A percentile compares a stretch with the other conserved stretches of the same genome.
Conservation (phyloP, 1,140 invertebrate genomes). For the Drosophila ironensis region DNA sequence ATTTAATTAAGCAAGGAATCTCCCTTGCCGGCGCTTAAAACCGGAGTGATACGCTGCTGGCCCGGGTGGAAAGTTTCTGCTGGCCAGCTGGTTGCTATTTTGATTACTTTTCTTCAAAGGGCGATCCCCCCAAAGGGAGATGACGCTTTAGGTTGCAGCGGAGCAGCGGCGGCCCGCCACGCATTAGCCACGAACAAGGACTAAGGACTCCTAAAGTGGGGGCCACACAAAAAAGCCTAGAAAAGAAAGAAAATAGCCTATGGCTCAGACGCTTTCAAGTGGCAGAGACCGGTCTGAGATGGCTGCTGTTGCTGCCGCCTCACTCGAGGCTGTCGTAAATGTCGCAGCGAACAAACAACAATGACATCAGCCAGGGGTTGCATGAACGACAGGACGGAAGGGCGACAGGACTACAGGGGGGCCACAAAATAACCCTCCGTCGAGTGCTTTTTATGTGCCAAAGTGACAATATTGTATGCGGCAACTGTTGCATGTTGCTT, state of each 20-base stretch:
- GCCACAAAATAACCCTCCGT: constrained; percentile 36
- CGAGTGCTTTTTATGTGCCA: constrained; percentile 74
- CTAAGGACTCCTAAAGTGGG: constrained; percentile 33
- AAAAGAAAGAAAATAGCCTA: constrained; percentile 41
- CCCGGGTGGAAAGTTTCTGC: too few relatives aligned
- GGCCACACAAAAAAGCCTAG: constrained; percentile 26
- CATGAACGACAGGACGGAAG: background rate
- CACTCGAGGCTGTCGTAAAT: constrained; percentile 76
- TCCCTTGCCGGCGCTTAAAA: background rate
- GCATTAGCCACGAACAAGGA: constrained; percentile 31
- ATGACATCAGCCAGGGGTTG: constrained; percentile 23
- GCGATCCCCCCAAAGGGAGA: background rate
- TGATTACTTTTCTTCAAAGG: background rate
- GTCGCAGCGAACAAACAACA: constrained; percentile 63
- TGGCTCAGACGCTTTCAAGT: constrained; percentile 74
- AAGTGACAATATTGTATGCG: constrained; percentile 72
- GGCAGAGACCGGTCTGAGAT: constrained; percentile 57
- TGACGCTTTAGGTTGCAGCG: constrained; percentile 1
- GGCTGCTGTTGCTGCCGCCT: constrained; percentile 59
- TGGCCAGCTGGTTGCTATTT: too few relatives aligned
- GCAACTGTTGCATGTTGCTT: constrained; percentile 47
- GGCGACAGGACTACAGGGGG: constrained; percentile 12
- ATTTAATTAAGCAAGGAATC: constrained; percentile 21
- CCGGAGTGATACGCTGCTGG: background rate
- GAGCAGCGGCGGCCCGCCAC: constrained; percentile 14